Conservation (phyloP, 1,140 invertebrate genomes). For the Scylla paramamosain region DNA sequence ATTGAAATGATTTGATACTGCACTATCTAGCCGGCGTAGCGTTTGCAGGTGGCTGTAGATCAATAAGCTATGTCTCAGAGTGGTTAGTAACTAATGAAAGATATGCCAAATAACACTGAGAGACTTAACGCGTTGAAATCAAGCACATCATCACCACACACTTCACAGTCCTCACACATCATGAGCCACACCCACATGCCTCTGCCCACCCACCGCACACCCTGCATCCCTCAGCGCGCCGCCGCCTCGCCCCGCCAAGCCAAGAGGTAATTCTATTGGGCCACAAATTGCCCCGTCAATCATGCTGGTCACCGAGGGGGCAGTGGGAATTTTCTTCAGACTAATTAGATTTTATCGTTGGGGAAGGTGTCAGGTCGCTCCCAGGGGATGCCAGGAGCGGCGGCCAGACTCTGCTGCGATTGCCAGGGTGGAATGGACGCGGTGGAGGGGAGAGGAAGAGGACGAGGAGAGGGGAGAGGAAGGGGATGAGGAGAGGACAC, state of each 20-base stretch:
- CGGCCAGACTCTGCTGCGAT: neutral
- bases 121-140: too few relatives aligned
- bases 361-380: neutral
- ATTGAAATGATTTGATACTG: too few relatives aligned
- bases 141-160: too few relatives aligned
- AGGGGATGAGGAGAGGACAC: neutral
- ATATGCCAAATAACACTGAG: too few relatives aligned
- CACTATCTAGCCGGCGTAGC: too few relatives aligned
- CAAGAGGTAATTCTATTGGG: slow-evolving; percentile 13
- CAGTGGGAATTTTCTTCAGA: neutral
- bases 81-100: too few relatives aligned
- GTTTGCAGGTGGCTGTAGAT: too few relatives aligned
- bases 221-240: neutral
- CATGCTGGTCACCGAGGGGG: neutral
- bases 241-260: neutral
- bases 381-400: neutral
- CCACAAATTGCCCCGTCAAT: neutral
- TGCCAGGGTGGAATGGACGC: neutral
- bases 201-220: neutral
- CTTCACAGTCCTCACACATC: neutral
- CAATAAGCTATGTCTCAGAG: too few relatives aligned
- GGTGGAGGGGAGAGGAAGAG: neutral
- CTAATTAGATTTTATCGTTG: neutral
- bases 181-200: neutral
- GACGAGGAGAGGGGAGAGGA: neutral